These are phyloP conservation scores for Megalurothrips usitatus DNA, from an alignment of 2,888 invertebrate species.

Conservation along the genomic window DNA sequence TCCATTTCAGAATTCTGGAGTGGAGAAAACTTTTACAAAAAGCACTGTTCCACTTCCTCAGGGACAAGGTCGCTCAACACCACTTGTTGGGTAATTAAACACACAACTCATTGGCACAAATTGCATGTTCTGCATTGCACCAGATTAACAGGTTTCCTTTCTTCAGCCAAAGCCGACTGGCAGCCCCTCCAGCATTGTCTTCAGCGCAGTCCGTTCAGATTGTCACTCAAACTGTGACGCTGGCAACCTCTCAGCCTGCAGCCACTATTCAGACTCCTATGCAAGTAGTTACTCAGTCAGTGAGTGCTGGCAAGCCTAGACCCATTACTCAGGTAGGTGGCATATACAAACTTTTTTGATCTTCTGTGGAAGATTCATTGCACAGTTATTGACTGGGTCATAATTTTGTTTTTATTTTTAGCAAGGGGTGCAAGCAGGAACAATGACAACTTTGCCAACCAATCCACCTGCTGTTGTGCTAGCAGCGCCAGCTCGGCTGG, in stretches of 20 bases:
- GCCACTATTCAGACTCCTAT: conserved; percentile 8
- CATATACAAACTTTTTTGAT: not conserved
- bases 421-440: not conserved
- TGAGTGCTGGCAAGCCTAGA: not conserved
- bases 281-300: not conserved
- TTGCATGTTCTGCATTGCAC: not conserved
- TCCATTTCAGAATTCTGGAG: not conserved
- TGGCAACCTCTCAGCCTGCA: conserved; percentile 13
- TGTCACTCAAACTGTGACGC: not conserved
- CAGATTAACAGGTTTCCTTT: not conserved
- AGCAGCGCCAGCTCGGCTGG: conserved; percentile 30
- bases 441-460: conserved; percentile 30
- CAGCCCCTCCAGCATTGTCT: not conserved
- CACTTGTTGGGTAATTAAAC: not conserved
- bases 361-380: too few species aligned
- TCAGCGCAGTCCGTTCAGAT: not conserved
- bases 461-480: conserved; percentile 31
- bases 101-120: not conserved
- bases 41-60: not conserved
- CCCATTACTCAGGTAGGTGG: not conserved
- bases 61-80: not conserved
- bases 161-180: not conserved
- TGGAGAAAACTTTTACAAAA: not conserved
- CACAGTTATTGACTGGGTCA: not conserved
- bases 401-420: not conserved